These are phyloP conservation scores for Meloidogyne exigua DNA, from an alignment of 1,140 invertebrate species.

Conservation along the genomic window DNA sequence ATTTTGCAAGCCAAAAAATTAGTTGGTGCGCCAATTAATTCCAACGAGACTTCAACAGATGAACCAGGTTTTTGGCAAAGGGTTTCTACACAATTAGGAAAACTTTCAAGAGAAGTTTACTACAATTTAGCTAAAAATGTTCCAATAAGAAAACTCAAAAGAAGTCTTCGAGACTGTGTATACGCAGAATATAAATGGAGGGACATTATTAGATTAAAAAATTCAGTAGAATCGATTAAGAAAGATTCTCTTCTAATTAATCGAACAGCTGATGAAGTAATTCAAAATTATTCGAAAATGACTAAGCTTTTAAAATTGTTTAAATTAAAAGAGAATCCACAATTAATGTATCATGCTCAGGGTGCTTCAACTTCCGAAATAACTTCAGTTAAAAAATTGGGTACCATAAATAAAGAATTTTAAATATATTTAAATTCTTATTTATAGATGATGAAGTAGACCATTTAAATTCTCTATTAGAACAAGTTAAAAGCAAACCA, in stretches of 20 bases:
- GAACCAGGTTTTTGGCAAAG: neutral
- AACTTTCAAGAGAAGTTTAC: neutral
- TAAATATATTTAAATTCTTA: neutral
- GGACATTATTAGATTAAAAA: neutral
- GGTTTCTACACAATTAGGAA: neutral
- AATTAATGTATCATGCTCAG: neutral
- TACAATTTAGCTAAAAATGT: neutral
- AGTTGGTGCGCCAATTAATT: neutral
- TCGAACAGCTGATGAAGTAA: neutral
- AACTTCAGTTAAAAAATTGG: too few relatives aligned
- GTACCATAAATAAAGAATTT: too few relatives aligned
- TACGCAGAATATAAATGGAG: neutral
- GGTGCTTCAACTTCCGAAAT: neutral
- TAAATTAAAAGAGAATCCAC: neutral
- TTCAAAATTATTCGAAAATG: neutral
- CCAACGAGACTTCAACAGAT: neutral
- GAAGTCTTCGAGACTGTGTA: neutral
- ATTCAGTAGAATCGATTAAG: neutral
- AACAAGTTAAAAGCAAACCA: neutral
- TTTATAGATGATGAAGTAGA: neutral
- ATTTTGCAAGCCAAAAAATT: neutral
- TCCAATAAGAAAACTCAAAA: neutral
- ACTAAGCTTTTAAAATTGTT: neutral
- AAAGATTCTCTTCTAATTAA: neutral
- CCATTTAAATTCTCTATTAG: neutral